Evolutionary conservation across 2,797 vertebrate genomes (phyloP).

Genomic region (Melanotaenia pygmaea): DNA sequence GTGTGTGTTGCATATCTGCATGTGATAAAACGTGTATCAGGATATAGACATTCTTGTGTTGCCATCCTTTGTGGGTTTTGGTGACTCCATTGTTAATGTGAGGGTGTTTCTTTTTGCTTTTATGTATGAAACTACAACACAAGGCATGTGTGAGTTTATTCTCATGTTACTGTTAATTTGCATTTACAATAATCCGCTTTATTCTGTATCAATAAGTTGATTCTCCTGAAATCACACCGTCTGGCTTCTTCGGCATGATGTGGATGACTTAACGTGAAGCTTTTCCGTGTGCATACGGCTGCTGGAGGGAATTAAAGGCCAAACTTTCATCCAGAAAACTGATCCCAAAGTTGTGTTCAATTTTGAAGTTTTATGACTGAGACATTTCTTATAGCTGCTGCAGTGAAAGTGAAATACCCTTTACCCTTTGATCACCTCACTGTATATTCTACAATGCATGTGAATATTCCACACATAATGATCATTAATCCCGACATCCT

Average conservation of each 20-base stretch:
- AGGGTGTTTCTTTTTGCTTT: conserved; percentile 25
- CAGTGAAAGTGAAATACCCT: neutral
- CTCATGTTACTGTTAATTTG: no score
- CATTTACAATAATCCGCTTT: no score
- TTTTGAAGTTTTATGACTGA: no score
- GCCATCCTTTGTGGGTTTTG: conserved; percentile 23
- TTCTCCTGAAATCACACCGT: no score
- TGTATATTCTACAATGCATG: neutral
- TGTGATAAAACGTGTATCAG: neutral
- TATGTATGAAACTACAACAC: conserved; percentile 11
- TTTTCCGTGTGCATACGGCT: neutral
- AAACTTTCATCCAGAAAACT: neutral
- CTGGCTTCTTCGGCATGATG: no score
- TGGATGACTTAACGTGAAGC: conserved; percentile 1
- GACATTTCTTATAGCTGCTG: no score
- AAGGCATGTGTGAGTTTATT: neutral
- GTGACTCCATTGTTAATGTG: conserved; percentile 5
- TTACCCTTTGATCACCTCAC: neutral
- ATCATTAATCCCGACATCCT: no score
- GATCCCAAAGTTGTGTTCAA: neutral
- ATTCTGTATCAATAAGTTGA: no score
- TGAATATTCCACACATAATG: neutral
- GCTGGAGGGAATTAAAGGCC: no score
- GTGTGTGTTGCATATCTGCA: no score
- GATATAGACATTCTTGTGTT: conserved; percentile 45